phyloP scores from a whole-genome alignment of 35 echinoderm and acorn worm genomes.

The Lytechinus pictus region DNA sequence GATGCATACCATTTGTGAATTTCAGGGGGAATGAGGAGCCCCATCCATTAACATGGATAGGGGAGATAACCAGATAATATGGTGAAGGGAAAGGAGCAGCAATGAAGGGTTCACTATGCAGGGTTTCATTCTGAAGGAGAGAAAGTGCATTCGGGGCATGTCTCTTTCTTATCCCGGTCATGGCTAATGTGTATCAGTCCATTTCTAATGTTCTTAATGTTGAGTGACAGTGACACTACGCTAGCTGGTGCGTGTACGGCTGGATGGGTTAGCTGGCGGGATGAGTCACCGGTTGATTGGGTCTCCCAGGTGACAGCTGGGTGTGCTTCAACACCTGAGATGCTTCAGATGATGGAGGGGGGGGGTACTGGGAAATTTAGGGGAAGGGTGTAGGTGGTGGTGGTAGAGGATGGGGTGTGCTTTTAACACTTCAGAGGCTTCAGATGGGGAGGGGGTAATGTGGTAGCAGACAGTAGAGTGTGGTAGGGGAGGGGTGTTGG shows the following conservation, averaged over 20 bases:
- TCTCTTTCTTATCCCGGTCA: background rate
- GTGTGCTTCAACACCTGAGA: conserved; percentile 37
- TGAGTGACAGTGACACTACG: conserved; percentile 24
- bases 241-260: background rate
- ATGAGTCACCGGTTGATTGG: conserved; percentile 41
- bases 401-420: background rate
- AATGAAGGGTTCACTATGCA: background rate
- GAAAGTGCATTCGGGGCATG: conserved; percentile 30
- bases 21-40: background rate
- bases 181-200: conserved; percentile 24
- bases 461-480: no score
- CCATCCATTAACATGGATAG: background rate
- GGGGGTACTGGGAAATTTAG: background rate
- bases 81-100: background rate
- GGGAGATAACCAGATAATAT: background rate
- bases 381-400: background rate
- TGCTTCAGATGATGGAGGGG: background rate
- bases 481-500: no score
- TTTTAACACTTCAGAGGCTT: no score
- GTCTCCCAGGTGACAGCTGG: conserved; percentile 27
- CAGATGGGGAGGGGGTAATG: background rate
- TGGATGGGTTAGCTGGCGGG: background rate
- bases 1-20: background rate
- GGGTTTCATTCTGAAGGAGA: conserved; percentile 1
- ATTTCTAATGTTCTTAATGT: background rate